phyloP scores from a whole-genome alignment of 2,797 vertebrate species.

The Trachurus trachurus region DNA sequence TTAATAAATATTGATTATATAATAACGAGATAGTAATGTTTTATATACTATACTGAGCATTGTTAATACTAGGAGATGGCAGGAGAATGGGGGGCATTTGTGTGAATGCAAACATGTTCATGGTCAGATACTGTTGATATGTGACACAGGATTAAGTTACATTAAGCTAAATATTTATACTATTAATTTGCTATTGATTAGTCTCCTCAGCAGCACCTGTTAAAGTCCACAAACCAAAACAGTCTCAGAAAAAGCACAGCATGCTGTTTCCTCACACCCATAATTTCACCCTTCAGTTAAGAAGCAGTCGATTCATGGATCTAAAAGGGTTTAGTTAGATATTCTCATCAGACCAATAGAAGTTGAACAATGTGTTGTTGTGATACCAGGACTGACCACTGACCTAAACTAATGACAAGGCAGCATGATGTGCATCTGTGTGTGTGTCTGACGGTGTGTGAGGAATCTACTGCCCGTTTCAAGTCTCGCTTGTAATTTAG shows the following conservation, averaged over 20 bases:
- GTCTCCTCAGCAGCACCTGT: background rate
- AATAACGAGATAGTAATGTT: background rate
- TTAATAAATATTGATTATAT: no score
- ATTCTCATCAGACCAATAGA: background rate
- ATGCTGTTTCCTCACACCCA: background rate
- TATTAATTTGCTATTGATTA: background rate
- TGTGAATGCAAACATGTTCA: background rate
- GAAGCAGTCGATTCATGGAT: background rate
- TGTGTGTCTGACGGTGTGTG: background rate
- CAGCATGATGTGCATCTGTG: background rate
- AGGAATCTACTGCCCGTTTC: background rate
- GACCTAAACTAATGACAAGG: background rate
- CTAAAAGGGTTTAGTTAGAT: background rate
- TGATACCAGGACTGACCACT: background rate
- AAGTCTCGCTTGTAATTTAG: conserved; percentile 5
- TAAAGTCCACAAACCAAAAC: background rate
- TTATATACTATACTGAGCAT: background rate
- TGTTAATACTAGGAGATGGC: background rate
- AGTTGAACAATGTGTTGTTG: background rate
- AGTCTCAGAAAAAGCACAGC: background rate
- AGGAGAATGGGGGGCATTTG: background rate
- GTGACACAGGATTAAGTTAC: background rate
- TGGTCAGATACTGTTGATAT: background rate
- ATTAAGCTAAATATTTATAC: background rate
- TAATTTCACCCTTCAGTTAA: background rate